A percentile compares a stretch with the other conserved stretches of the same genome.
Evolutionary conservation across 2,113 vertebrate species (phyloP).

Genomic region (Recurvirostra avosetta): DNA sequence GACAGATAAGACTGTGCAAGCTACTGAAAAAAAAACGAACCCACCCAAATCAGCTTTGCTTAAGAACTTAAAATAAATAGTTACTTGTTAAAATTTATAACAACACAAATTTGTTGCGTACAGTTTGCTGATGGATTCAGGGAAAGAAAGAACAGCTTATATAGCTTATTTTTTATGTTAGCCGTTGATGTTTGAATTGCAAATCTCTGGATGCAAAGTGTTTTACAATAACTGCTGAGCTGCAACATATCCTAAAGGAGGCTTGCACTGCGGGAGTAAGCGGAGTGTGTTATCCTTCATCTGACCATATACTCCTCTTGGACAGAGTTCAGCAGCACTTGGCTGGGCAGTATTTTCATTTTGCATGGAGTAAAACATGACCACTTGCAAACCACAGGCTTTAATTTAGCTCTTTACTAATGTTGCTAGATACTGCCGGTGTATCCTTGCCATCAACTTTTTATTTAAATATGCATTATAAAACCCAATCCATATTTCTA

Average conservation of each 20-base stretch:
- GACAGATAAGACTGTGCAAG: background rate
- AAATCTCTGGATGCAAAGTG: background rate
- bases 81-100: background rate
- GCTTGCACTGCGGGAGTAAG: background rate
- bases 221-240: background rate
- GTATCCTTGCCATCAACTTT: background rate
- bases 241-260: background rate
- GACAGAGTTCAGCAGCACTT: background rate
- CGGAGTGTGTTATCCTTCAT: background rate
- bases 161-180: background rate
- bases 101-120: background rate
- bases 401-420: background rate
- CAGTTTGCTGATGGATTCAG: background rate
- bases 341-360: background rate
- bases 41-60: background rate
- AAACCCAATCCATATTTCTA: background rate
- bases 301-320: background rate
- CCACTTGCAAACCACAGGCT: background rate
- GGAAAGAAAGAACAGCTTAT: background rate
- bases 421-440: background rate
- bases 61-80: background rate
- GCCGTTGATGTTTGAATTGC: background rate
- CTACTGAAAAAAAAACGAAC: background rate
- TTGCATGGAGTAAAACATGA: background rate
- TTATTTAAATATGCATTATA: background rate